Evolutionary conservation across 1,140 invertebrate species (phyloP).

Genomic region (Drosophila baimaii): DNA sequence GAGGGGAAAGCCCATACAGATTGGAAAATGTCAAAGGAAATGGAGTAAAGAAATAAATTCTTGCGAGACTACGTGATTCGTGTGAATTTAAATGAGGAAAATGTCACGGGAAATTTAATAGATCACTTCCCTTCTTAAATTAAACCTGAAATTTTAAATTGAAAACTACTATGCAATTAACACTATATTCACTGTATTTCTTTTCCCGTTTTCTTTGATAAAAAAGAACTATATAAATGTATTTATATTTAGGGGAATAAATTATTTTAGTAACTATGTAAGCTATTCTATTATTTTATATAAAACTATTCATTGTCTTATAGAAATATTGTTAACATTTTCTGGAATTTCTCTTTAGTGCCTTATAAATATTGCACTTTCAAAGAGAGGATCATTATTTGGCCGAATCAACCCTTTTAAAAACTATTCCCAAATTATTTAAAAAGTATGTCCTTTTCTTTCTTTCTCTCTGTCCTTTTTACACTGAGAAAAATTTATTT

Average conservation of each 20-base stretch:
- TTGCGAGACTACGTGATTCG: not conserved
- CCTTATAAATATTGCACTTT: not conserved
- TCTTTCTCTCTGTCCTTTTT: not conserved
- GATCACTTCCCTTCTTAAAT: too few species aligned
- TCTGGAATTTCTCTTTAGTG: not conserved
- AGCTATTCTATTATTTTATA: not conserved
- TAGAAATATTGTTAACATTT: not conserved
- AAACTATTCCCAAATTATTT: not conserved
- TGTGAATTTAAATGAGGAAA: not conserved
- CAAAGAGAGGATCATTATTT: slow-evolving; percentile 7
- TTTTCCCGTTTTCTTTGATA: not conserved
- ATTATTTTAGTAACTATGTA: too few species aligned
- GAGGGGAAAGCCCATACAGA: slow-evolving; percentile 13
- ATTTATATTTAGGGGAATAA: too few species aligned
- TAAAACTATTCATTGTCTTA: not conserved
- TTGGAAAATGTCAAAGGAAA: slow-evolving; percentile 16
- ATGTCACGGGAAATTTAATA: not conserved
- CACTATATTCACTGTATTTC: not conserved
- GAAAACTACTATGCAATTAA: not conserved
- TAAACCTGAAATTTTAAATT: not conserved
- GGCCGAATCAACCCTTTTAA: not conserved
- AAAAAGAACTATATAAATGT: too few species aligned
- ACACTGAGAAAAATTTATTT: not conserved
- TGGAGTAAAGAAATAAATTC: not conserved
- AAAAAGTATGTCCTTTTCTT: not conserved